A percentile compares a stretch with the other conserved stretches of the same genome.
These are phyloP conservation scores for Notamacropus eugenii DNA, from an alignment of 2,797 vertebrate genomes.

Conservation along the genomic window DNA sequence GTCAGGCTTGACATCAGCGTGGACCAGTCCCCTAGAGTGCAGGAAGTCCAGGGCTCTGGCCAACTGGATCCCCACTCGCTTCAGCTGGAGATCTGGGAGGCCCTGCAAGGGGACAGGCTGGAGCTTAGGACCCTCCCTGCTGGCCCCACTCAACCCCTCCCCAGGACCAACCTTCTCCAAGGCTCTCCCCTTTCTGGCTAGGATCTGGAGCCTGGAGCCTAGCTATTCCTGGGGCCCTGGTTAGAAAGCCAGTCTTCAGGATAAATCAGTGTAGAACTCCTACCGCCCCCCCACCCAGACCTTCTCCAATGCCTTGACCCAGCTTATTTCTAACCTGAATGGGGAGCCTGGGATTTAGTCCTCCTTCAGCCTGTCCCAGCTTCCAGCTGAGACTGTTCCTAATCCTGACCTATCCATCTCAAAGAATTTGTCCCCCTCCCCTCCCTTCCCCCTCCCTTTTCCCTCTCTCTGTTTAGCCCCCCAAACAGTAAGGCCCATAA, in stretches of 20 bases:
- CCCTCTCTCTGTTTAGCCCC: accelerated
- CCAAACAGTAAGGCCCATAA: background rate
- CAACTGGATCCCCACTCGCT: slow-evolving; percentile 91
- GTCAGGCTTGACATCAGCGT: slow-evolving; percentile 95
- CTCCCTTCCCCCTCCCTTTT: too few species aligned
- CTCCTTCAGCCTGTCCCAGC: background rate
- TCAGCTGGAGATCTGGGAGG: slow-evolving; percentile 88
- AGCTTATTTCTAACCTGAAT: background rate
- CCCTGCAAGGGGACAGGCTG: slow-evolving; percentile 82
- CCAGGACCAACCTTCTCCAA: background rate
- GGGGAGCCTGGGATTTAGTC: background rate
- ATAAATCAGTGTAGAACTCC: background rate
- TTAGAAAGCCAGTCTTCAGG: background rate
- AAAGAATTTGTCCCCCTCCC: background rate
- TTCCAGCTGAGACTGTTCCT: accelerated
- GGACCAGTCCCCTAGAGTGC: slow-evolving; percentile 93
- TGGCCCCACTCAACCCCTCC: background rate
- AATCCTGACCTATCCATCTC: background rate
- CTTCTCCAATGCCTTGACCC: background rate
- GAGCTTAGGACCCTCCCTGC: background rate
- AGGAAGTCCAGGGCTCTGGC: slow-evolving; percentile 92
- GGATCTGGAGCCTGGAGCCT: background rate
- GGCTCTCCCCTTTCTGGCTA: background rate
- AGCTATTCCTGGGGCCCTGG: background rate
- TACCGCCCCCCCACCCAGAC: background rate